A percentile compares a stretch with the other conserved stretches of the same genome.
Evolutionary conservation across 2,888 invertebrate species (phyloP).

Genomic region (Lagria hirta): DNA sequence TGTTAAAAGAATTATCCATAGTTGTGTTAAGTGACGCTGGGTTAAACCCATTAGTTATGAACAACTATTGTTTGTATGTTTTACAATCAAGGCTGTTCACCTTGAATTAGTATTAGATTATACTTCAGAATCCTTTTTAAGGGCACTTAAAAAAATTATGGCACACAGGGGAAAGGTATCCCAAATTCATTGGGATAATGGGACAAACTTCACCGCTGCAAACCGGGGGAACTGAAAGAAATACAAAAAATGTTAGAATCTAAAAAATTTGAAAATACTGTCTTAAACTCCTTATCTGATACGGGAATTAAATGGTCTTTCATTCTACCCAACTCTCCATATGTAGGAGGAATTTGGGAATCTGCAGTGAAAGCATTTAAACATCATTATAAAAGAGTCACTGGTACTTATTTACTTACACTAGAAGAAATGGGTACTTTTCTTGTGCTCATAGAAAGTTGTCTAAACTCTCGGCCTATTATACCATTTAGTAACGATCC

Average conservation of each 20-base stretch:
- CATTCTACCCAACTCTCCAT: slow-evolving; percentile 1
- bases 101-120: not conserved
- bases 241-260: not conserved
- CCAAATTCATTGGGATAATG: not conserved
- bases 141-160: not conserved
- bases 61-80: not conserved
- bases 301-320: not conserved
- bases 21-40: too few relatives aligned
- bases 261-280: not conserved
- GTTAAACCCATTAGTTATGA: too few relatives aligned
- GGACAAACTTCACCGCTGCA: not conserved
- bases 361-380: too few relatives aligned
- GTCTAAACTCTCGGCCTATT: too few relatives aligned
- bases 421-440: too few relatives aligned
- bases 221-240: too few relatives aligned
- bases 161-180: not conserved
- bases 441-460: too few relatives aligned
- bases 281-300: not conserved
- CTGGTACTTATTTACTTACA: too few relatives aligned
- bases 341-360: too few relatives aligned
- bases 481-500: too few relatives aligned
- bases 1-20: too few relatives aligned
- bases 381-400: too few relatives aligned
- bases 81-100: not conserved
- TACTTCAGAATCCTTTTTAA: not conserved